Evolutionary conservation across 2,797 vertebrate species (phyloP).

Genomic region (Gymnothorax reevesii): DNA sequence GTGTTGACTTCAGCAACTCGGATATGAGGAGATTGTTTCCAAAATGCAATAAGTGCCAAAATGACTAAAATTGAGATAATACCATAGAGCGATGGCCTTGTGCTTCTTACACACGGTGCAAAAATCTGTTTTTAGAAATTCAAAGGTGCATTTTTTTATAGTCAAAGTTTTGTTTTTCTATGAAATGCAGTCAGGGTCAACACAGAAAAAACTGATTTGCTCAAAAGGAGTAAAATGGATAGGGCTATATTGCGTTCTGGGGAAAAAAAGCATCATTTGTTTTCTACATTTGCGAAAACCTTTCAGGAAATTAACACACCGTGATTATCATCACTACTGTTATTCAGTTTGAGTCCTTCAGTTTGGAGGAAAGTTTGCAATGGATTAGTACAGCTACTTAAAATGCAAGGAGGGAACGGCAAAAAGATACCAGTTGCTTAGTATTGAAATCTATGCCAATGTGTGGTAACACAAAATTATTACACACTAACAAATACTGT

Average conservation of each 20-base stretch:
- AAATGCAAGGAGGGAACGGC: conserved; percentile 23
- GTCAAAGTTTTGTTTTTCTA: too few species aligned
- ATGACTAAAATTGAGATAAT: too few species aligned
- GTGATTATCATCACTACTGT: conserved; percentile 27
- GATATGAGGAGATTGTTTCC: too few species aligned
- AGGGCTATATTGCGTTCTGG: too few species aligned
- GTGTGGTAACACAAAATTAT: background rate
- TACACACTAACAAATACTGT: background rate
- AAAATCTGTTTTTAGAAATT: too few species aligned
- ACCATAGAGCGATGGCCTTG: too few species aligned
- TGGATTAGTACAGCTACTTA: background rate
- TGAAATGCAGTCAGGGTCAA: too few species aligned
- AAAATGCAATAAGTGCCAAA: too few species aligned
- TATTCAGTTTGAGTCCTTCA: conserved; percentile 30
- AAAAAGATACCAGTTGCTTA: conserved; percentile 22
- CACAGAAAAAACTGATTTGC: too few species aligned
- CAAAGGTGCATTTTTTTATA: too few species aligned
- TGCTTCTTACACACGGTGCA: too few species aligned
- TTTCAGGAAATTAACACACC: conserved; percentile 32
- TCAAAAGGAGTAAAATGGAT: too few species aligned
- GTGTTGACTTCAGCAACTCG: conserved; percentile 44
- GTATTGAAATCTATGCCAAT: conserved; percentile 21
- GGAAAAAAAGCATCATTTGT: conserved; percentile 47
- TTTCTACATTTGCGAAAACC: conserved; percentile 37
- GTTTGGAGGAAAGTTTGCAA: background rate